Conservation (phyloP, 2,797 vertebrate genomes). For the Cryptoblepharus egeriae region DNA sequence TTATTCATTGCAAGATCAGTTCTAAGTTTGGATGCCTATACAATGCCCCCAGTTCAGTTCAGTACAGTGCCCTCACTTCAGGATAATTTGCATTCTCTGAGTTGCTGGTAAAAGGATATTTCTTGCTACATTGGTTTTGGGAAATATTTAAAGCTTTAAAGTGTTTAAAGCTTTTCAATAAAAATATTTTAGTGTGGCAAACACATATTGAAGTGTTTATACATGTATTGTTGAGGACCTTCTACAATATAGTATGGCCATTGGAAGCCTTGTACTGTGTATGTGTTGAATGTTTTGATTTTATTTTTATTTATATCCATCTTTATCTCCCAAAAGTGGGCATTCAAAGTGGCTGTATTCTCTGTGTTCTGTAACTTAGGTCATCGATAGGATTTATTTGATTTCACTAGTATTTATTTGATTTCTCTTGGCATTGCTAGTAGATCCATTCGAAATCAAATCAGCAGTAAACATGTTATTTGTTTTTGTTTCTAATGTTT, state of each 20-base stretch:
- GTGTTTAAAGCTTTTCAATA: too few species aligned
- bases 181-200: neutral
- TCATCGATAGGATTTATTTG: slow-evolving; percentile 17
- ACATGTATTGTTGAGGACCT: neutral
- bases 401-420: slow-evolving; percentile 21
- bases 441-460: slow-evolving; percentile 23
- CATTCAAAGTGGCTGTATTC: too few species aligned
- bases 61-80: neutral
- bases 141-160: slow-evolving; percentile 3
- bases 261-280: neutral
- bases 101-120: neutral
- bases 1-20: neutral
- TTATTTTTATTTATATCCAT: too few species aligned
- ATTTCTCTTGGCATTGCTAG: slow-evolving; percentile 29
- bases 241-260: neutral
- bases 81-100: neutral
- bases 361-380: slow-evolving; percentile 37
- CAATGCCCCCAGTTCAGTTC: neutral
- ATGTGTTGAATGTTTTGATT: neutral
- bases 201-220: neutral
- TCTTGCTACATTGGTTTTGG: neutral
- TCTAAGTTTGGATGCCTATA: neutral
- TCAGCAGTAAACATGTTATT: slow-evolving; percentile 25
- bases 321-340: too few species aligned
- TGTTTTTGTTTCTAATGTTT: slow-evolving; percentile 13